Conservation (phyloP, 1,140 invertebrate species). For the Tetragonula clypearis region DNA sequence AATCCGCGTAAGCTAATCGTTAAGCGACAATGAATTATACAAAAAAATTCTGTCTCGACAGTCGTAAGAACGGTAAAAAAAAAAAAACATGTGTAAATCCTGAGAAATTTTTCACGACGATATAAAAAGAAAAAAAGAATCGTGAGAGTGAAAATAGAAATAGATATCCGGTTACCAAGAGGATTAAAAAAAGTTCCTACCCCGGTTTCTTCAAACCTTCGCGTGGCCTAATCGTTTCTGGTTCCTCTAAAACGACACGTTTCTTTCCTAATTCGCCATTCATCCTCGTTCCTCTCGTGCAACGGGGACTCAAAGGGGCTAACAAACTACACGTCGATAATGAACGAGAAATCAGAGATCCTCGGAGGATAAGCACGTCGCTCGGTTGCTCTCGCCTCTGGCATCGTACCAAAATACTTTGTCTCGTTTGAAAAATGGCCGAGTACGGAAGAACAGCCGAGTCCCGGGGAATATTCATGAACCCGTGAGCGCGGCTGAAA, state of each 20-base stretch:
- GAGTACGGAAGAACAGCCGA: not conserved
- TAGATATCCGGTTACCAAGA: not conserved
- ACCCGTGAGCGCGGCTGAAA: not conserved
- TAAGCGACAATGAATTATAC: too few species aligned
- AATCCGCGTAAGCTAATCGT: too few species aligned
- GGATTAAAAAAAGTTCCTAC: not conserved
- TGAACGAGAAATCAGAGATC: constrained; percentile 17
- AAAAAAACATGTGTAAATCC: too few species aligned
- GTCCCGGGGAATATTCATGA: constrained; percentile 37
- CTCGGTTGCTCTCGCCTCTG: not conserved
- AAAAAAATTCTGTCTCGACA: too few species aligned
- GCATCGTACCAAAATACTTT: constrained; percentile 31
- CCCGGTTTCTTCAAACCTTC: too few species aligned
- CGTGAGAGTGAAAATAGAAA: not conserved
- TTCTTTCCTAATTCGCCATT: not conserved
- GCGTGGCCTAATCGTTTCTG: not conserved
- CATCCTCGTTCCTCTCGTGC: not conserved
- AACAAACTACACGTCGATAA: constrained; percentile 11
- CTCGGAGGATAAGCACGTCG: not conserved
- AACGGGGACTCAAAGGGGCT: not conserved
- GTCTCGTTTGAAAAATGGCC: constrained; percentile 26
- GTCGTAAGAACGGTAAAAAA: too few species aligned
- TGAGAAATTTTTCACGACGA: too few species aligned
- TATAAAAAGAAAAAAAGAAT: not conserved
- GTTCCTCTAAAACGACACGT: not conserved